A percentile compares a stretch with the other conserved stretches of the same genome.
Conservation (phyloP, 92 coral and sea anemone species). For the Ricordea florida region DNA sequence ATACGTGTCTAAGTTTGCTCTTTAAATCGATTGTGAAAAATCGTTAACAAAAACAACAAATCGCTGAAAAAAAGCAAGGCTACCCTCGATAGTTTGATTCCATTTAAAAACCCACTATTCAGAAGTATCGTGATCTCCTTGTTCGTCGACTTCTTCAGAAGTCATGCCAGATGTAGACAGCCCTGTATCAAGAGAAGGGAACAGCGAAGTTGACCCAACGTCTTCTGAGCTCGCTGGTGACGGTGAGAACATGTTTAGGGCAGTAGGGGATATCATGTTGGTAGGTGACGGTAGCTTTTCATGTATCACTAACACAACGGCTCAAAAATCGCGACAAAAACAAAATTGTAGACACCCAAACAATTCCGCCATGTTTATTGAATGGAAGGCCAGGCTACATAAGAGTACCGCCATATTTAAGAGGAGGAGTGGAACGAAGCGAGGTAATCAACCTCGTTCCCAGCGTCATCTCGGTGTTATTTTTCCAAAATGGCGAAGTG, state of each 20-base stretch:
- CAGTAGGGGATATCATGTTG: constrained; percentile 47
- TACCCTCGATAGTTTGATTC: no score
- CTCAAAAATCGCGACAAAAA: background rate
- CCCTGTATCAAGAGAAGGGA: constrained; percentile 44
- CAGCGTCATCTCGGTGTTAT: no score
- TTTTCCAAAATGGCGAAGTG: no score
- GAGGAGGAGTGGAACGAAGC: no score
- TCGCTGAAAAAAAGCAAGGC: no score
- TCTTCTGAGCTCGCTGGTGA: constrained; percentile 49
- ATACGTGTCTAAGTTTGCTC: no score
- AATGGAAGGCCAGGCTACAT: no score
- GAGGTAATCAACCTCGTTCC: no score
- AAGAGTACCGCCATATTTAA: background rate
- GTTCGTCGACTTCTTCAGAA: constrained; percentile 32
- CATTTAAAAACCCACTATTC: constrained; percentile 40
- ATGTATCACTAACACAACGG: background rate
- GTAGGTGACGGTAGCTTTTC: background rate
- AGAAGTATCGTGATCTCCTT: constrained; percentile 6
- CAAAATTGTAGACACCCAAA: no score
- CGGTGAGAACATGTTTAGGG: constrained; percentile 55
- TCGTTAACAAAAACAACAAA: no score
- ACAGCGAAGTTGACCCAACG: constrained; percentile 27
- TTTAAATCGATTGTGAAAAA: no score
- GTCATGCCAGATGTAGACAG: constrained; percentile 44
- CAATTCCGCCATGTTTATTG: no score